Conservation (phyloP, 1,140 invertebrate species). For the Bombus consobrinus region DNA sequence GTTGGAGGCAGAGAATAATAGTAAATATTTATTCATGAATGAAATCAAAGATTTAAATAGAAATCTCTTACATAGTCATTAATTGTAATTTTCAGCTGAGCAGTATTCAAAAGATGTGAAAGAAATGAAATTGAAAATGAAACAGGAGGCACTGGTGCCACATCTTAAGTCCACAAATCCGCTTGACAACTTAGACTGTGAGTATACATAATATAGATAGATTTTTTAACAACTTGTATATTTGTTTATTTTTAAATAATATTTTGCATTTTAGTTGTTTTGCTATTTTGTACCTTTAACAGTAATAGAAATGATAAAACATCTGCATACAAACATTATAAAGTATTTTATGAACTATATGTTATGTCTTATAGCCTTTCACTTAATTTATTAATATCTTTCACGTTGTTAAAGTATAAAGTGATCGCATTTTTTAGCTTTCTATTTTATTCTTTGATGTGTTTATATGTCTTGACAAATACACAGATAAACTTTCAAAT, state of each 20-base stretch:
- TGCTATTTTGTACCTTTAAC: background rate
- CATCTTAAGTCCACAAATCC: conserved; percentile 91
- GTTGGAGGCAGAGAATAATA: conserved; percentile 92
- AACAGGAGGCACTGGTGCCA: conserved; percentile 84
- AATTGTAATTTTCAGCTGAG: conserved; percentile 84
- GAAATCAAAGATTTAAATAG: conserved; percentile 4
- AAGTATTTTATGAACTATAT: background rate
- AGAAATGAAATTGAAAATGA: conserved; percentile 82
- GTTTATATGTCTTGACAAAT: no score
- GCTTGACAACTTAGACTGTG: conserved; percentile 93
- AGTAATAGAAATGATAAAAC: background rate
- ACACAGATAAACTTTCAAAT: background rate
- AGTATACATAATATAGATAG: conserved; percentile 80
- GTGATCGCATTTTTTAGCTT: background rate
- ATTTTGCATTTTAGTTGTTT: background rate
- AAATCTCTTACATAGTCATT: conserved; percentile 21
- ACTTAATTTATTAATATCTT: background rate
- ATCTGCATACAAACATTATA: background rate
- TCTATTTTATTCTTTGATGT: background rate
- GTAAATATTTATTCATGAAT: conserved; percentile 81
- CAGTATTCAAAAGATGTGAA: conserved; percentile 87
- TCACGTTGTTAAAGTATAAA: background rate
- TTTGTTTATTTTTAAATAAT: background rate
- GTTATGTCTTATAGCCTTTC: background rate
- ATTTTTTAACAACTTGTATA: background rate